These are phyloP conservation scores for Zeus faber DNA, from an alignment of 2,113 vertebrate species.

Conservation along the genomic window DNA sequence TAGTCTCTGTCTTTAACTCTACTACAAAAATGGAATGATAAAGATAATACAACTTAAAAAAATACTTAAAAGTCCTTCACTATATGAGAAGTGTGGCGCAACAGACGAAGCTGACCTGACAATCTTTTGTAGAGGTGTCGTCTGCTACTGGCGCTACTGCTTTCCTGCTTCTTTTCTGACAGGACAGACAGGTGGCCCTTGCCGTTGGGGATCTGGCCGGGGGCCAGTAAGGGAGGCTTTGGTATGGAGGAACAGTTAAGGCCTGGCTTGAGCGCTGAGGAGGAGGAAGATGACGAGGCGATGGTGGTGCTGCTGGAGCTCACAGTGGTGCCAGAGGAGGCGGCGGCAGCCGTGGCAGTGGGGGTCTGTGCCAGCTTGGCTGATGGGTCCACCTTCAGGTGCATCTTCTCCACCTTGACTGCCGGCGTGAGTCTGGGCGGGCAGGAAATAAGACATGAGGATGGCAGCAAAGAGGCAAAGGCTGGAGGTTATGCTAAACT, in stretches of 20 bases:
- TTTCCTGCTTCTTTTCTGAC: constrained; percentile 91
- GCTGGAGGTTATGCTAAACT: neutral
- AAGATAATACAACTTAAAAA: neutral
- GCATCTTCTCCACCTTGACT: constrained; percentile 95
- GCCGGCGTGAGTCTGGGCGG: constrained; percentile 84
- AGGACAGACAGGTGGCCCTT: constrained; percentile 88
- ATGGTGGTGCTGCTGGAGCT: constrained; percentile 78
- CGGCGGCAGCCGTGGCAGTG: constrained; percentile 81
- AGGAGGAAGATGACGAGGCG: constrained; percentile 77
- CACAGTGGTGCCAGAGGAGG: constrained; percentile 94
- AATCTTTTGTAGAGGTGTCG: constrained; percentile 93
- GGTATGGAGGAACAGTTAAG: constrained; percentile 99
- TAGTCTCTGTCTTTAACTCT: no score
- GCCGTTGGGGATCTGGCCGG: constrained; percentile 95
- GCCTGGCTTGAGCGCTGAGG: constrained; percentile 95
- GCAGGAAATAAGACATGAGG: constrained; percentile 42
- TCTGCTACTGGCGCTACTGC: constrained; percentile 85
- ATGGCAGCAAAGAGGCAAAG: constrained; percentile 43
- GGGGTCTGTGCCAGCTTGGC: constrained; percentile 85
- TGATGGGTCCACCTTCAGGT: constrained; percentile 86
- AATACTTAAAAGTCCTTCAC: neutral
- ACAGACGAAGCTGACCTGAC: constrained; percentile 78
- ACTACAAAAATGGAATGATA: no score
- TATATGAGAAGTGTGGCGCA: neutral
- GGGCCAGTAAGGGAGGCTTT: constrained; percentile 96